Conservation (phyloP, 2,113 vertebrate species). For the Addax nasomaculatus region DNA sequence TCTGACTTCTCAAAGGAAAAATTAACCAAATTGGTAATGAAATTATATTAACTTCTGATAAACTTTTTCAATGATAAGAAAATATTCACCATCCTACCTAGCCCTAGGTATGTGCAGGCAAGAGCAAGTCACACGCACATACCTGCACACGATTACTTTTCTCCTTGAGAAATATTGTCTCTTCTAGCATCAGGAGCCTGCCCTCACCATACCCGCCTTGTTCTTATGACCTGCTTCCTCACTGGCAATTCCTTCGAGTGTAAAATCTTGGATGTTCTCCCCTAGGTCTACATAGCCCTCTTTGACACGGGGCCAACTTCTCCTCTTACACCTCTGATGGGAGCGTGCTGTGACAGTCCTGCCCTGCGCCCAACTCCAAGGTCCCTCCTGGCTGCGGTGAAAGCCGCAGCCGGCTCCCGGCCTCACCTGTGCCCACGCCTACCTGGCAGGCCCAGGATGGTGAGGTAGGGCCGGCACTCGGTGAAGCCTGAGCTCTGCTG, state of each 20-base stretch:
- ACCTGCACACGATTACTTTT: neutral
- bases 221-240: neutral
- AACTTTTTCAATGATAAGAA: neutral
- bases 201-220: neutral
- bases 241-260: neutral
- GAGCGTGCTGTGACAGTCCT: neutral
- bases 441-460: conserved; percentile 93
- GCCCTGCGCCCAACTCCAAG: fast-evolving
- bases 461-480: conserved; percentile 90
- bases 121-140: neutral
- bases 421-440: conserved; percentile 43
- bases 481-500: conserved; percentile 88
- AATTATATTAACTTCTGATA: neutral
- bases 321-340: neutral
- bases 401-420: neutral
- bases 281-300: fast-evolving
- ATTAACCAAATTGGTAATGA: neutral
- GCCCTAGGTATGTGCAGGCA: neutral
- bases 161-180: neutral
- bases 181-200: neutral
- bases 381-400: no score
- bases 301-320: neutral
- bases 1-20: neutral
- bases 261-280: neutral
- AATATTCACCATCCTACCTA: neutral